phyloP scores from a whole-genome alignment of 2,888 invertebrate genomes.

The Octodonta nipae region DNA sequence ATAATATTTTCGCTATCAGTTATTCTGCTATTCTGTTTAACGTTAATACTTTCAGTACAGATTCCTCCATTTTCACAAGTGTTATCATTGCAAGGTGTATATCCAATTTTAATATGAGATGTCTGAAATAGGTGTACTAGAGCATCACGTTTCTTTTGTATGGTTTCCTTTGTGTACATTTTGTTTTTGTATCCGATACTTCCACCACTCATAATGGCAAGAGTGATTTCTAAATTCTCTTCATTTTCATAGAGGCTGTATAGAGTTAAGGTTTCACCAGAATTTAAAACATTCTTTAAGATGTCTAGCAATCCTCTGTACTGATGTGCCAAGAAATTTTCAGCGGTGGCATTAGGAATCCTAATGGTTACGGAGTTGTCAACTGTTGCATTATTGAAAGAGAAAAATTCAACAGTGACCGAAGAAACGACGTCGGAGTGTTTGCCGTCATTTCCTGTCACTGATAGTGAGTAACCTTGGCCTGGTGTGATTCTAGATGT shows the following conservation, averaged over 20 bases:
- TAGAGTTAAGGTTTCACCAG: slow-evolving; percentile 50
- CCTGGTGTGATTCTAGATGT: slow-evolving; percentile 58
- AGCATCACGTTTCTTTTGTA: slow-evolving; percentile 51
- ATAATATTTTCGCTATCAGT: slow-evolving; percentile 70
- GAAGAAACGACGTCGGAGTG: slow-evolving; percentile 78
- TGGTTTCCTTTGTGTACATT: slow-evolving; percentile 49
- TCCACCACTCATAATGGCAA: slow-evolving; percentile 45
- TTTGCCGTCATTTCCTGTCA: slow-evolving; percentile 80
- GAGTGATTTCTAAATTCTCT: slow-evolving; percentile 53
- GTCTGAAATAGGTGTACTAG: slow-evolving; percentile 51
- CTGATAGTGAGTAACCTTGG: slow-evolving; percentile 61
- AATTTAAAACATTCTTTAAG: slow-evolving; percentile 51
- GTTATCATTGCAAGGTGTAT: slow-evolving; percentile 59
- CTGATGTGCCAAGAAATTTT: slow-evolving; percentile 60
- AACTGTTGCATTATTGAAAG: slow-evolving; percentile 68
- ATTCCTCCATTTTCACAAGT: slow-evolving; percentile 67
- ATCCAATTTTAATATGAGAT: slow-evolving; percentile 52
- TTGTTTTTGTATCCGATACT: slow-evolving; percentile 49
- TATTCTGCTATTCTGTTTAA: slow-evolving; percentile 56
- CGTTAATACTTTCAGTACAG: slow-evolving; percentile 58
- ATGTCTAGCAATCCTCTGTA: slow-evolving; percentile 62
- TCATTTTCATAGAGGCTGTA: slow-evolving; percentile 62
- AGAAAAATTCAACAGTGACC: slow-evolving; percentile 67
- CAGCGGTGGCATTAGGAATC: slow-evolving; percentile 58
- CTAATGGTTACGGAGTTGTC: slow-evolving; percentile 69